Evolutionary conservation across 2,888 invertebrate species (phyloP).

Genomic region (Protophormia terraenovae): DNA sequence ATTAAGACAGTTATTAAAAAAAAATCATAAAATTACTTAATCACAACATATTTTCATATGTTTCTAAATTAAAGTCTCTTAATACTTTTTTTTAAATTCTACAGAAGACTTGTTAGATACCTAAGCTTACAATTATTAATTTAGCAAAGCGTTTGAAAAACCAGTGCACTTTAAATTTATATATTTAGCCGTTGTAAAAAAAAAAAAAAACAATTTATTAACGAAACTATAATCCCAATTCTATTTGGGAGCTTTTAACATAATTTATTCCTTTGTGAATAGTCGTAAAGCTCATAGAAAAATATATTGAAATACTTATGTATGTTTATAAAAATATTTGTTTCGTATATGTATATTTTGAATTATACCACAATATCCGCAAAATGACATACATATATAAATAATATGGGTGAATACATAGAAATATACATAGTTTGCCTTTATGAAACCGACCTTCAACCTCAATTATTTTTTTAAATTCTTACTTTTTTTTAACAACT

Average conservation of each 20-base stretch:
- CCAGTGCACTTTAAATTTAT: not conserved
- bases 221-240: slow-evolving; percentile 14
- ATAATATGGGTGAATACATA: not conserved
- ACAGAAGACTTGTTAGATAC: too few relatives aligned
- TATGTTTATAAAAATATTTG: not conserved
- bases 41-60: too few relatives aligned
- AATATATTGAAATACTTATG: not conserved
- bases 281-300: not conserved
- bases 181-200: not conserved
- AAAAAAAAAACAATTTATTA: slow-evolving; percentile 21
- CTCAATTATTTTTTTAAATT: too few relatives aligned
- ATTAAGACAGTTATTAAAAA: too few relatives aligned
- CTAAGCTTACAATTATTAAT: too few relatives aligned
- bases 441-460: too few relatives aligned
- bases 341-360: slow-evolving; percentile 69
- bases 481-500: too few relatives aligned
- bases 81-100: too few relatives aligned
- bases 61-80: too few relatives aligned
- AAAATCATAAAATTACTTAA: too few relatives aligned
- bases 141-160: too few relatives aligned
- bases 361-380: slow-evolving; percentile 48
- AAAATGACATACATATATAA: slow-evolving; percentile 21
- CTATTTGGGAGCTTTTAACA: slow-evolving; percentile 75
- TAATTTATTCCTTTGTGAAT: slow-evolving; percentile 77
- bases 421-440: not conserved